Conservation (phyloP, 1,140 invertebrate species). For the Ruditapes philippinarum region DNA sequence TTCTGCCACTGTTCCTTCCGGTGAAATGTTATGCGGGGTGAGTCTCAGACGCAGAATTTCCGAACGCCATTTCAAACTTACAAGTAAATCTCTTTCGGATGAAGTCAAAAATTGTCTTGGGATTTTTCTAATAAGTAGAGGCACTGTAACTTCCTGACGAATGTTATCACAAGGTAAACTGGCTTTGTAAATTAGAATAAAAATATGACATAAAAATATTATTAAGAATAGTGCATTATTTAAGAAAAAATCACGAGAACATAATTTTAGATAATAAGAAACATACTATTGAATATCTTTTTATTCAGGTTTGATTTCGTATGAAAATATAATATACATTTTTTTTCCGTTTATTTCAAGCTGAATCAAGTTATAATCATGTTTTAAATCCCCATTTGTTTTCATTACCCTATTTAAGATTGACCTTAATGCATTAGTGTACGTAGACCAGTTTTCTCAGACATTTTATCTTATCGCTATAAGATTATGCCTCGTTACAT, state of each 20-base stretch:
- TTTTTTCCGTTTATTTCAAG: too few relatives aligned
- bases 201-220: neutral
- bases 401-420: neutral
- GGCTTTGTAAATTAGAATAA: neutral
- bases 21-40: constrained; percentile 18
- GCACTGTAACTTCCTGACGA: constrained; percentile 6
- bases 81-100: neutral
- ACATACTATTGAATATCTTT: too few relatives aligned
- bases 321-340: too few relatives aligned
- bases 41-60: constrained; percentile 6
- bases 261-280: too few relatives aligned
- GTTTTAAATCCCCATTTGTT: neutral
- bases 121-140: neutral
- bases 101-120: neutral
- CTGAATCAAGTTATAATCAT: too few relatives aligned
- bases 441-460: neutral
- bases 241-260: too few relatives aligned
- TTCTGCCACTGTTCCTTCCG: constrained; percentile 34
- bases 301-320: too few relatives aligned
- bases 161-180: neutral
- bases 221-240: too few relatives aligned
- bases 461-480: neutral
- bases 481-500: neutral
- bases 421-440: neutral
- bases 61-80: constrained; percentile 49